A percentile compares a stretch with the other conserved stretches of the same genome.
Evolutionary conservation across 2,113 vertebrate genomes (phyloP).

Genomic region (Salvelinus alpinus): DNA sequence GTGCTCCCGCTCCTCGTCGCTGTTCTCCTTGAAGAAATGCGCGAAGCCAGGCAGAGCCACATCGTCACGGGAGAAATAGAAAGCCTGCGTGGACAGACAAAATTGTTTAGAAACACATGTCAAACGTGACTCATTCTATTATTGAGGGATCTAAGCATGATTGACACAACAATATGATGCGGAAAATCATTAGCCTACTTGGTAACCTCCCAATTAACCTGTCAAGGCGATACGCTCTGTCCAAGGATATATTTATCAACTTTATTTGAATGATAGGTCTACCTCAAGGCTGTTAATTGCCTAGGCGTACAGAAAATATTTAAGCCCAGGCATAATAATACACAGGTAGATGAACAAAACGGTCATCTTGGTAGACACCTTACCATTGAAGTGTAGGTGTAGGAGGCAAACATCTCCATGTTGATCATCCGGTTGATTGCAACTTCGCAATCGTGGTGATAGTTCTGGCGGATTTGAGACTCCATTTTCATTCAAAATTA

Average conservation of each 20-base stretch:
- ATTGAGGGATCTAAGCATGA: too few species aligned
- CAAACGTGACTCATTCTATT: not conserved
- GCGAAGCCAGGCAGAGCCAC: constrained; percentile 81
- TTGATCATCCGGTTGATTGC: constrained; percentile 49
- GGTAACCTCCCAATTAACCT: too few species aligned
- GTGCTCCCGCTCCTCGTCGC: constrained; percentile 78
- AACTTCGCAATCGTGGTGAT: constrained; percentile 77
- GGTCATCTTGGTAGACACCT: not conserved
- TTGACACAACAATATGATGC: too few species aligned
- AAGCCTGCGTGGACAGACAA: constrained; percentile 62
- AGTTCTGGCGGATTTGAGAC: constrained; percentile 84
- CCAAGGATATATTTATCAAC: too few species aligned
- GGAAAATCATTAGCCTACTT: too few species aligned
- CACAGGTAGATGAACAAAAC: too few species aligned
- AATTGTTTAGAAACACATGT: too few species aligned
- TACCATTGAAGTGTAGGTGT: constrained; percentile 83
- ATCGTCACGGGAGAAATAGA: constrained; percentile 83
- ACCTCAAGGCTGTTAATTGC: too few species aligned
- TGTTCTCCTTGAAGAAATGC: constrained; percentile 82
- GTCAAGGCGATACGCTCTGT: too few species aligned
- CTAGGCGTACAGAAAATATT: too few species aligned
- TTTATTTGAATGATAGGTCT: too few species aligned
- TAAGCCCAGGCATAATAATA: too few species aligned
- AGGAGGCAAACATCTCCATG: constrained; percentile 80
- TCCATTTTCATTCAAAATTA: constrained; percentile 66